phyloP scores from a whole-genome alignment of 2,113 vertebrate genomes.

The Gobius niger region DNA sequence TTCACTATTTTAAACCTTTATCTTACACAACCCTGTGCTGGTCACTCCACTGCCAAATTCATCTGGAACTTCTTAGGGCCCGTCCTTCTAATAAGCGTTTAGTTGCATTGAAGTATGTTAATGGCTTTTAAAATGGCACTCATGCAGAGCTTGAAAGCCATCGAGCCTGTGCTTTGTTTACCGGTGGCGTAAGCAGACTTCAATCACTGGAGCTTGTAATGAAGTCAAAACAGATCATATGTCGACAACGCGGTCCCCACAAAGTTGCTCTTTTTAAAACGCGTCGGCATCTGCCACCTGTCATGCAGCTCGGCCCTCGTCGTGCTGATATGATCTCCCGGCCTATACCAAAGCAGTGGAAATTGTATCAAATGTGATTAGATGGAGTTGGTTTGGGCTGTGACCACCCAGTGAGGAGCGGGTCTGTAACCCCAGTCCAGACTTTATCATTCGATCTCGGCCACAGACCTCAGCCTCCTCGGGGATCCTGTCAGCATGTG shows the following conservation, averaged over 20 bases:
- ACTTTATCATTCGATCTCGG: conserved; percentile 60
- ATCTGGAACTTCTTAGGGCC: conserved; percentile 66
- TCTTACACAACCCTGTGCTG: background rate
- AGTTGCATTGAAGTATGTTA: conserved; percentile 62
- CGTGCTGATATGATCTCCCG: conserved; percentile 44
- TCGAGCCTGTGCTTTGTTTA: conserved; percentile 60
- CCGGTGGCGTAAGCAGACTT: conserved; percentile 60
- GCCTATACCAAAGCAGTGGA: conserved; percentile 43
- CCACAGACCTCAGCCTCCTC: conserved; percentile 38
- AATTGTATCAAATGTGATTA: conserved; percentile 66
- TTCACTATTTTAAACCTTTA: background rate
- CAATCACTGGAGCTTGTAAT: conserved; percentile 45
- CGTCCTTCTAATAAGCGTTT: conserved; percentile 55
- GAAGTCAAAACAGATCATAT: conserved; percentile 29
- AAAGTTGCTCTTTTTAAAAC: conserved; percentile 10
- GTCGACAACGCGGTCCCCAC: background rate
- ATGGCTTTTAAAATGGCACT: conserved; percentile 70
- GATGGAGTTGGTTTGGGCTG: conserved; percentile 14
- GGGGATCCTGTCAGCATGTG: conserved; percentile 35
- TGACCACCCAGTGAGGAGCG: conserved; percentile 63
- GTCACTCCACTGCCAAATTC: conserved; percentile 42
- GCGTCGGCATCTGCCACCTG: conserved; percentile 13
- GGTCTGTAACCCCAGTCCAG: conserved; percentile 51
- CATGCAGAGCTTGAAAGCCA: conserved; percentile 54
- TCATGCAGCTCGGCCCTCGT: conserved; percentile 33